Evolutionary conservation across 2,797 vertebrate genomes (phyloP), one percentile per base, ranked within the genome.

Genomic region (Cyclopterus lumpus): DNA sequence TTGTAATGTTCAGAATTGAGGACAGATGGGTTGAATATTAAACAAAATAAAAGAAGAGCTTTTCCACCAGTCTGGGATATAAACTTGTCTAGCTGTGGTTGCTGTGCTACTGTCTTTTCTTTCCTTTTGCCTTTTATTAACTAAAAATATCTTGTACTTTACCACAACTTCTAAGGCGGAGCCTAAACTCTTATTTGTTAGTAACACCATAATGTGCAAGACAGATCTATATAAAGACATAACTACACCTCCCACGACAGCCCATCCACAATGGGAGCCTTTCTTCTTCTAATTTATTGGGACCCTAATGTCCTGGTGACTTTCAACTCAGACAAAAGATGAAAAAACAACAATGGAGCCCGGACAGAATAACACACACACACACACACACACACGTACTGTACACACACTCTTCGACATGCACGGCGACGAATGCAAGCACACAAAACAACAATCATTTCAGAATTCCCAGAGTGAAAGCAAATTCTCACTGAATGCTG

Each of bases 21-120:
- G 87, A 91, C 92, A 95, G 90, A 94, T 91, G 92, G 92, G 84
- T 82, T 84, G 83, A 92, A 91, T 92, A 90, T 90, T 93, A 82
- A 90, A 76, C 67, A 75, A 87, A 88, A 86, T 83, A 82, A 77
- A 86, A 86, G 40, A 79, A 65, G 71, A 77, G 77, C 73, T 83
- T 88, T 90, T 88, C 85, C 76, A 65, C 72, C 83, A 83, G 92
- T 91, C 91, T 93, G 89, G 83, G 60, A 85, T 84, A 86, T 91
- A 88, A 90, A 91, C 42, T 72, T 84, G 86, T 93, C 87, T 88
- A 79, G 85, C 82, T 93, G 91, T 68, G 93, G 91, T 92, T 67
- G 77, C 61, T 81, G 54, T 72, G 69, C 82, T 82, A 67, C 84
- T 75, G 74, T 86, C 77, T 87, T 86, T 53, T 53, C 22, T 24